Evolutionary conservation across 2,797 vertebrate species (phyloP).

Genomic region (Macropus fuliginosus): DNA sequence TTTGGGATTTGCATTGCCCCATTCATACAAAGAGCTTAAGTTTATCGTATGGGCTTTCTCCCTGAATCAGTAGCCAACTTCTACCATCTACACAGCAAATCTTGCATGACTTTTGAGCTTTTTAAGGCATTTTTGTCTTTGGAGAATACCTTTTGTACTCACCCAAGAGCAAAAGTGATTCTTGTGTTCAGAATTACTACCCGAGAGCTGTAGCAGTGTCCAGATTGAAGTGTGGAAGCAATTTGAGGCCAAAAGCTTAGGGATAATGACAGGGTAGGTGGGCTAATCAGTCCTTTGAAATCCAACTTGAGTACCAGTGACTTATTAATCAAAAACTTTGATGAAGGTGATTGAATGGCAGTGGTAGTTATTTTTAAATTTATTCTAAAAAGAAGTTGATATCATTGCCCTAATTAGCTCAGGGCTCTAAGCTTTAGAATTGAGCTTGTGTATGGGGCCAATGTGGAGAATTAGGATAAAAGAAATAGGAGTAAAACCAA

Average conservation of each 20-base stretch:
- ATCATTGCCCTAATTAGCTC: background rate
- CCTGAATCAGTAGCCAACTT: slow-evolving; percentile 48
- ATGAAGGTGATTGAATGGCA: background rate
- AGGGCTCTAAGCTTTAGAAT: background rate
- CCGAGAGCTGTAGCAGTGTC: background rate
- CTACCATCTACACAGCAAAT: slow-evolving; percentile 46
- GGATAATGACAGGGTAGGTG: background rate
- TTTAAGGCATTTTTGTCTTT: slow-evolving; percentile 48
- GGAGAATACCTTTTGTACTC: background rate
- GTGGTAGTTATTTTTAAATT: slow-evolving; percentile 19
- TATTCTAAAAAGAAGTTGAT: background rate
- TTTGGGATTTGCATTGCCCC: slow-evolving; percentile 26
- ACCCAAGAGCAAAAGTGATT: background rate
- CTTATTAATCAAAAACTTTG: background rate
- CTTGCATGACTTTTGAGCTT: background rate
- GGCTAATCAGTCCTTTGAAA: background rate
- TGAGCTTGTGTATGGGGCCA: background rate
- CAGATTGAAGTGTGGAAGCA: slow-evolving; percentile 5
- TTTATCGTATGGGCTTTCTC: slow-evolving; percentile 44
- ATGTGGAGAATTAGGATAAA: slow-evolving; percentile 12
- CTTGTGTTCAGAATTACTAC: background rate
- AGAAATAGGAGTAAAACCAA: background rate
- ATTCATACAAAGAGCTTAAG: slow-evolving; percentile 56
- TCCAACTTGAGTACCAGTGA: slow-evolving; percentile 14
- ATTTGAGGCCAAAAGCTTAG: background rate